phyloP scores from a whole-genome alignment of 2,113 vertebrate species.

The Platysteira castanea region DNA sequence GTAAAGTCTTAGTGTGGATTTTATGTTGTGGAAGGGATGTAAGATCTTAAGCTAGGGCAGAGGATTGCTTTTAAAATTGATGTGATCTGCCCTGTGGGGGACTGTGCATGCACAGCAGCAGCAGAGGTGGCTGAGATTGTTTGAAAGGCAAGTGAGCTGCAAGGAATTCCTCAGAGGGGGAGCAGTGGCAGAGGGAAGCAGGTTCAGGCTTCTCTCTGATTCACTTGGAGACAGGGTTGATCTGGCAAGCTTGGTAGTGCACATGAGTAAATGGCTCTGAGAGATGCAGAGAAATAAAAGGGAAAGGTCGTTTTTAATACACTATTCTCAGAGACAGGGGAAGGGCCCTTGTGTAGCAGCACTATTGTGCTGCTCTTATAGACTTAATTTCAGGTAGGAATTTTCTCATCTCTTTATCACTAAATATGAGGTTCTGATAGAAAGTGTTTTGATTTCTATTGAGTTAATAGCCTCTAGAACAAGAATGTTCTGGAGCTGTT shows the following conservation, averaged over 20 bases:
- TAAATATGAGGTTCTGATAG: background rate
- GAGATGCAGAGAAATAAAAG: background rate
- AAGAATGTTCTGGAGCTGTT: background rate
- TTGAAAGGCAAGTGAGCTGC: background rate
- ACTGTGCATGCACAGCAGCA: background rate
- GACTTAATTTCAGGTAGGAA: background rate
- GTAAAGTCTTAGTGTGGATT: background rate
- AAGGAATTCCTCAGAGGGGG: background rate
- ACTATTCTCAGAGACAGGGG: background rate
- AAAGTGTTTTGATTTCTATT: background rate
- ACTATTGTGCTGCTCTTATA: background rate
- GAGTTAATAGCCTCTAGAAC: background rate
- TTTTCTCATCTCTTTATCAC: background rate
- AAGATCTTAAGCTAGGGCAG: background rate
- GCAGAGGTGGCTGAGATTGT: background rate
- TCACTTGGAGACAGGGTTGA: background rate
- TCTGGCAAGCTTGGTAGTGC: background rate
- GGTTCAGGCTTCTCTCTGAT: background rate
- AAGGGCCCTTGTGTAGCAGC: fast-evolving
- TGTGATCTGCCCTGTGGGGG: background rate
- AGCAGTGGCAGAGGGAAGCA: background rate
- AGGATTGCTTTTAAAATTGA: background rate
- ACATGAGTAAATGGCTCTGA: background rate
- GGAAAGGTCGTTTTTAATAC: background rate
- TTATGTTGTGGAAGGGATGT: background rate